Percentiles rank a stretch among this genome's conserved stretches.
Conservation (phyloP, 92 coral and sea anemone species). For the Phenganax subtilis region DNA sequence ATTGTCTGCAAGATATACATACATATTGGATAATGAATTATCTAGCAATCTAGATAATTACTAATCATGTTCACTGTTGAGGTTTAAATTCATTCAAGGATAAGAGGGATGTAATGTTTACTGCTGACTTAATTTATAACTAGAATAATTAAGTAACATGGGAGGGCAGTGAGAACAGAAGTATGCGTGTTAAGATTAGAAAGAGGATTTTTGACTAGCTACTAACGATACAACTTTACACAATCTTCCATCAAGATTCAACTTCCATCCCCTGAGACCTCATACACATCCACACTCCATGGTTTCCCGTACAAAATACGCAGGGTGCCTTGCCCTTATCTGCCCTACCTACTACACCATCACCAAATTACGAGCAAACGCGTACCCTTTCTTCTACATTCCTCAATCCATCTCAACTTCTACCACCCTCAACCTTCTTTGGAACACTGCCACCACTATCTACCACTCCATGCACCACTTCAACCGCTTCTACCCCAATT, state of each 20-base stretch:
- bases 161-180: too few relatives aligned
- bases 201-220: too few relatives aligned
- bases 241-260: slow-evolving; percentile 36
- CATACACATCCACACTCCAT: slow-evolving; percentile 41
- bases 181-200: background rate
- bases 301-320: slow-evolving; percentile 46
- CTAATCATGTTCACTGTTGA: background rate
- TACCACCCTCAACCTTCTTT: background rate
- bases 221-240: too few relatives aligned
- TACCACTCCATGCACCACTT: slow-evolving; percentile 47
- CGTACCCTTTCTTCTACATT: background rate
- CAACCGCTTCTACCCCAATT: slow-evolving; percentile 49
- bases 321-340: slow-evolving; percentile 39
- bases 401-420: background rate
- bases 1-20: background rate
- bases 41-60: background rate
- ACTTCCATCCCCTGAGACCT: slow-evolving; percentile 30
- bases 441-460: background rate
- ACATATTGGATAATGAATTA: background rate
- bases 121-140: background rate
- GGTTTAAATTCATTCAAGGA: background rate
- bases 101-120: slow-evolving; percentile 7
- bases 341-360: background rate
- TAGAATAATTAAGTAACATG: too few relatives aligned
- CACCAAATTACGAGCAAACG: slow-evolving; percentile 14